Evolutionary conservation across 2,797 vertebrate species (phyloP).

Genomic region (Anguilla pacifica): DNA sequence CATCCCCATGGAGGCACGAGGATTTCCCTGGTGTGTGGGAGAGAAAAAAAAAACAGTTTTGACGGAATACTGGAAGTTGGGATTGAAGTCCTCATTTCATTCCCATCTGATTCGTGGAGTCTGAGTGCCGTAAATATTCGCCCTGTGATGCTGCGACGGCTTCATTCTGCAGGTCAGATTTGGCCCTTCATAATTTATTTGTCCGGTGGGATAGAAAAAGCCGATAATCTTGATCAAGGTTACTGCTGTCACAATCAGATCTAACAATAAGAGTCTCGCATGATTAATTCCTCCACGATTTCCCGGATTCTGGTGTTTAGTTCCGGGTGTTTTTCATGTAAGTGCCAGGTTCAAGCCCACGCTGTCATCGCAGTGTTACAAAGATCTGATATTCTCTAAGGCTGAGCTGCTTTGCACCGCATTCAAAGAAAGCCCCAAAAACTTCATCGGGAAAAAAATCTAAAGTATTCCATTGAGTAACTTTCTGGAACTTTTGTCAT

Average conservation of each 20-base stretch:
- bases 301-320: background rate
- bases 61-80: background rate
- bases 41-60: background rate
- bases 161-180: background rate
- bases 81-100: background rate
- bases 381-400: background rate
- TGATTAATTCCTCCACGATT: background rate
- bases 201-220: background rate
- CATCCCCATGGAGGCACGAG: background rate
- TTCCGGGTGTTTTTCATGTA: constrained; percentile 1
- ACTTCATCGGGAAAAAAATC: background rate
- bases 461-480: background rate
- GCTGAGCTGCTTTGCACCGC: background rate
- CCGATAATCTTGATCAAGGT: background rate
- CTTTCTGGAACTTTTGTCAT: background rate
- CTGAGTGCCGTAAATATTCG: background rate
- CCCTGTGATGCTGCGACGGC: background rate
- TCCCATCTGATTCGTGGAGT: background rate
- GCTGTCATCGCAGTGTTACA: background rate
- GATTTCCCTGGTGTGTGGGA: background rate
- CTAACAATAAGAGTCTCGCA: background rate
- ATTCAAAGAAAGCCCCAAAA: background rate
- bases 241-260: background rate
- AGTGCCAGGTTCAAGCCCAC: background rate
- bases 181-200: background rate